phyloP scores from a whole-genome alignment of 2,113 vertebrate genomes.

The Heliornis fulica region DNA sequence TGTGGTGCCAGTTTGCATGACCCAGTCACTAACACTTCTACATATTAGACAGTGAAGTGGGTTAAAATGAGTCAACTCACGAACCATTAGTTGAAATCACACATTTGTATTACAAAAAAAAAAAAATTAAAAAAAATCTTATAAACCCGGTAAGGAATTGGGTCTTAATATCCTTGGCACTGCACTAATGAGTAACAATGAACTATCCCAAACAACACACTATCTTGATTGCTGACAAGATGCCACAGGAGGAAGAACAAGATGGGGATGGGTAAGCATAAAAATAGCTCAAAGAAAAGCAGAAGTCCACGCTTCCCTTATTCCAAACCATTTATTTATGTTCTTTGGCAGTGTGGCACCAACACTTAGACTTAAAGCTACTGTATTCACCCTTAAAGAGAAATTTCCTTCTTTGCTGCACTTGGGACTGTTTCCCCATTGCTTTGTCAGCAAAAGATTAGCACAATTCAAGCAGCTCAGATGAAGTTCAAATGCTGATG shows the following conservation, averaged over 20 bases:
- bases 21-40: accelerated
- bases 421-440: background rate
- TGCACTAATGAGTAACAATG: background rate
- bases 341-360: background rate
- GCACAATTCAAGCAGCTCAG: background rate
- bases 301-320: background rate
- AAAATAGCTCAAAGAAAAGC: slow-evolving; percentile 21
- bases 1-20: background rate
- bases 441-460: background rate
- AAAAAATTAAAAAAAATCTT: background rate
- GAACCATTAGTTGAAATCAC: background rate
- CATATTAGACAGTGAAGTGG: background rate
- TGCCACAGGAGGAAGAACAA: background rate
- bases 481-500: slow-evolving; percentile 1
- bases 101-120: background rate
- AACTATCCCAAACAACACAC: background rate
- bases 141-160: background rate
- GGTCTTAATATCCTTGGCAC: background rate
- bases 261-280: background rate
- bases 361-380: background rate
- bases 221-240: background rate
- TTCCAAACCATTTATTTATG: background rate
- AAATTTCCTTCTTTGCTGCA: background rate
- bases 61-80: background rate
- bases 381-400: background rate